Evolutionary conservation across 2,888 invertebrate genomes (phyloP).

Genomic region (Hypolimnas misippus): DNA sequence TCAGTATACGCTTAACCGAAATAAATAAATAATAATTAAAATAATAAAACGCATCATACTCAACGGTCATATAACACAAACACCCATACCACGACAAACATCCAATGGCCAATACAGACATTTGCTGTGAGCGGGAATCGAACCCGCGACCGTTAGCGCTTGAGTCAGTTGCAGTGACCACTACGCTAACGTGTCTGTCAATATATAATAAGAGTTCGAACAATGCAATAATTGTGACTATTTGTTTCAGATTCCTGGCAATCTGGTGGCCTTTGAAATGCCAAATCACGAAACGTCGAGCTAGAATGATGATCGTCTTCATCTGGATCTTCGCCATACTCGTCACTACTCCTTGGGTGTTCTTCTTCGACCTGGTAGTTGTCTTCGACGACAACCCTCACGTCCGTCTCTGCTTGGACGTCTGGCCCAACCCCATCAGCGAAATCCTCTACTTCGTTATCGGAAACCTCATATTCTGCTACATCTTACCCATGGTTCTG

Average conservation of each 20-base stretch:
- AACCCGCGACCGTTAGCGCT: no score
- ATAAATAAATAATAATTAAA: no score
- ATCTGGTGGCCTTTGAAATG: conserved; percentile 97
- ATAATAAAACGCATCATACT: no score
- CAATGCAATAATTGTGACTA: no score
- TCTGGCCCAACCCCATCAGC: conserved; percentile 93
- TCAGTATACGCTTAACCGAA: no score
- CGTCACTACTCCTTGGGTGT: conserved; percentile 94
- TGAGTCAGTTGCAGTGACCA: no score
- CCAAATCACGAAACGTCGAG: conserved; percentile 94
- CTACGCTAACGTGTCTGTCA: no score
- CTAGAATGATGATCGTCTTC: conserved; percentile 93
- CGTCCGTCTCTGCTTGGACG: conserved; percentile 90
- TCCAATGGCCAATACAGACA: no score
- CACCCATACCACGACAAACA: no score
- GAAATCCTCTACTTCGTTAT: conserved; percentile 94
- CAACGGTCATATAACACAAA: no score
- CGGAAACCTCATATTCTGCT: conserved; percentile 94
- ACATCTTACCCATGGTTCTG: conserved; percentile 94
- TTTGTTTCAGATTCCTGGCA: conserved; percentile 93
- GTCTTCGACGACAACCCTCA: conserved; percentile 90
- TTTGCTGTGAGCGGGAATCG: no score
- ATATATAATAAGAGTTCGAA: no score
- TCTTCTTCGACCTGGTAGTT: conserved; percentile 93
- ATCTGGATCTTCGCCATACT: conserved; percentile 95